Evolutionary conservation across 2,113 vertebrate species (phyloP), one percentile per base, ranked within the genome.

Genomic region (Labeo catla): DNA sequence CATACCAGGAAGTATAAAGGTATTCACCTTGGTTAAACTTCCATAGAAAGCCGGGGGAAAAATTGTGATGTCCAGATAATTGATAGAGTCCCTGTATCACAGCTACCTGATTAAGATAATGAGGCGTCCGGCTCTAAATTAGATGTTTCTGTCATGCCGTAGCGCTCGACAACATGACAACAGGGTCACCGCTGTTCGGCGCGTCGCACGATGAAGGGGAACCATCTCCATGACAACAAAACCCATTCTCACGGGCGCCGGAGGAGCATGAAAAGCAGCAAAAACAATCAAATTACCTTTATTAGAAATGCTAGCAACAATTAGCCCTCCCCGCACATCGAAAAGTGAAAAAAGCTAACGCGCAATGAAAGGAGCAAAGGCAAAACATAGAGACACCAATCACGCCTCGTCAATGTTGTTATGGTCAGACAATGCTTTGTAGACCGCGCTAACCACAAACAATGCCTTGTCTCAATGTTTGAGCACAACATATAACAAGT

Each of bases 151-250:
- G 79, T 66, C 70, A 76, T 49, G 76, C 76, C n/a, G 43, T 54
- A 15, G 77, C 72, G 23, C 74, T 84, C 66, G 47, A 78, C 52
- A 85, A 80, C 52, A 59, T 28, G 65, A 87, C 83, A 84, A 80
- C 82, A 84, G 89, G 88, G 91, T 90, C 91, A 91, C 78, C 59
- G 45, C 82, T 84, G 74, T 79, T 72, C 70, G 34, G 43, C 80
- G 86, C 73, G 19, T 88, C 84, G 81, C 76, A 59, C 87, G 63
- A 86, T 77, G 76, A 76, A 83, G 57, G 88, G 79, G 88, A 59
- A 70, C 85, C 13, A 92, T 94, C 91, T 63, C 94, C 93, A 94
- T 94, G 93, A 92, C 93, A 91, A 93, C 94, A 4, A 87, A 86
- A 87, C 83, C 73, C 86, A 84, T 89, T 85, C 86, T 8, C 52